Base-by-base conservation (phyloP, 2,113 vertebrate species). In the Ursus arctos region DNA sequence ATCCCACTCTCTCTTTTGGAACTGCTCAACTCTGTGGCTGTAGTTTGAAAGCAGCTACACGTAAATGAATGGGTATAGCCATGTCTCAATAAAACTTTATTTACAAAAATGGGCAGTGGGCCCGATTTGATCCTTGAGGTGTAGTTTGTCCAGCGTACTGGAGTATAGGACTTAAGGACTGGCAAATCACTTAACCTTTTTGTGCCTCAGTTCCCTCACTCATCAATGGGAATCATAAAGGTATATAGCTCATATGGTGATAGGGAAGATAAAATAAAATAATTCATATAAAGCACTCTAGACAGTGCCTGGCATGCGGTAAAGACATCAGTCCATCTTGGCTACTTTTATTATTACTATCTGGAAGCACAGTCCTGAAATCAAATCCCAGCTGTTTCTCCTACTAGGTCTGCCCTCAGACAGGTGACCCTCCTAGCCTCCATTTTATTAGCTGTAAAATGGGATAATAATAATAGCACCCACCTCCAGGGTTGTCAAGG, bases 81-180 rank as follows among this genome's bases (percentile, higher is more conserved):
- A 4, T 72, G 74, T 63, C 36, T 87, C 74, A 88, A 47, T 74
- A 85, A 79, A 91, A 86, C 61, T 85, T 85, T 86, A 91, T 79
- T 79, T 59, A 69, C 59, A 57, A 77, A 90, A 88, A 36, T 24
- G 71, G 79, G 53, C 24, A 22, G 65, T 63, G 55, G 53, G 77
- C 24, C 69, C 7, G 33, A 36, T 63, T 40, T 0, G 18, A 59
- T 65, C 31, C 14, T 57, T 19, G 51, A 92, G 84, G 51, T 4
- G 22, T 0, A 2, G 49, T 85, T 6, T 67, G 71, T 36, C 77
- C 22, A 13, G 8, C n/a, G 67, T 1, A 6, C 51, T 31, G 12
- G 3, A 21, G 19, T 4, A 15, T 1, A 87, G 43, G 74, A 76
- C 40, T 81, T 81, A 63, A 65, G n/a, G 33, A 22, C 47, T 19